These are phyloP conservation scores for Linurgus olivaceus DNA, from an alignment of 2,797 vertebrate species.

Conservation along the genomic window DNA sequence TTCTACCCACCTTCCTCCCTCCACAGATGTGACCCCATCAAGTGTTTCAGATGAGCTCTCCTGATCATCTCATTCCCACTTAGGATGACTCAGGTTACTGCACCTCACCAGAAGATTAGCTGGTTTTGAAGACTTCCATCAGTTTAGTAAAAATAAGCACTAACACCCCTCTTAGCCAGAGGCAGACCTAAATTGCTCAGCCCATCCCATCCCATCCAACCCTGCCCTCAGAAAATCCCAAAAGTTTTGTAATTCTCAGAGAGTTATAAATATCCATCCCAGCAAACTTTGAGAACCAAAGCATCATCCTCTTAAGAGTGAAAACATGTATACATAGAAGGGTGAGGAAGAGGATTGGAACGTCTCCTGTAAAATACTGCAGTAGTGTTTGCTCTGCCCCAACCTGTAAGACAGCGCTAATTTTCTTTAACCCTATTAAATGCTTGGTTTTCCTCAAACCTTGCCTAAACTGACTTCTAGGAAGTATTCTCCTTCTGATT, in stretches of 20 bases:
- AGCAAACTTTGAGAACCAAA: neutral
- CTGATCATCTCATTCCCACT: neutral
- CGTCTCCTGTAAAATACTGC: neutral
- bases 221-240: neutral
- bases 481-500: neutral
- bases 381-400: neutral
- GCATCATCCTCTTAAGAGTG: neutral
- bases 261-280: neutral
- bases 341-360: neutral
- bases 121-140: neutral
- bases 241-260: neutral
- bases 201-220: neutral
- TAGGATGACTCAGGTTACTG: neutral
- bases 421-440: neutral
- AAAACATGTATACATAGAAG: neutral
- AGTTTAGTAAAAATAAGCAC: neutral
- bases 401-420: neutral
- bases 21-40: accelerated
- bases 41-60: neutral
- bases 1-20: neutral
- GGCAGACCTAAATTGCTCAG: neutral
- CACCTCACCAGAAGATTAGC: neutral
- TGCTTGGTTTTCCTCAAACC: neutral
- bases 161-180: neutral
- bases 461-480: neutral